Evolutionary conservation across 2,888 invertebrate genomes (phyloP).

Genomic region (Coelogynopora nodosa): DNA sequence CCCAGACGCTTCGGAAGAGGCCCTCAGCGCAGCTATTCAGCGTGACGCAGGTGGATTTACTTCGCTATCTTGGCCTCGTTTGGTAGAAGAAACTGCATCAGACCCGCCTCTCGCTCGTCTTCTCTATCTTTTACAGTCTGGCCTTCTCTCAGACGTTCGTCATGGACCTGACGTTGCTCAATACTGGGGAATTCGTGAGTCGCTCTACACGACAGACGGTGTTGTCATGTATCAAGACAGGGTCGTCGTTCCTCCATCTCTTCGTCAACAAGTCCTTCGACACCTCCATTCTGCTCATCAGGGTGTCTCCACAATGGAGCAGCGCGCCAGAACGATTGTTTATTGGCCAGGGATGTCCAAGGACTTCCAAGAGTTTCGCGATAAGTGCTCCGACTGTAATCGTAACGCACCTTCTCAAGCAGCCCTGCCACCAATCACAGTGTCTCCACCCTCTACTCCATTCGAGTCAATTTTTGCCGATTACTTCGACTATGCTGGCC

Average conservation of each 20-base stretch:
- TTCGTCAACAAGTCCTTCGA: slow-evolving; percentile 2
- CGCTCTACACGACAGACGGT: slow-evolving; percentile 11
- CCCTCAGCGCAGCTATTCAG: slow-evolving; percentile 16
- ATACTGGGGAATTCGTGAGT: slow-evolving; percentile 14
- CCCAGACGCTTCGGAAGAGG: slow-evolving; percentile 14
- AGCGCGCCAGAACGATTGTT: slow-evolving; percentile 28
- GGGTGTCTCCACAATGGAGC: slow-evolving; percentile 33
- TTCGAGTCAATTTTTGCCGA: too few relatives aligned
- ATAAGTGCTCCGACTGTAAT: not conserved
- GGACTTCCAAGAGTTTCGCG: not conserved
- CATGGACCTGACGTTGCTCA: slow-evolving; percentile 12
- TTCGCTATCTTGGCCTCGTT: slow-evolving; percentile 9
- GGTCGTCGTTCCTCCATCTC: not conserved
- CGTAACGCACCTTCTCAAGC: slow-evolving; percentile 12
- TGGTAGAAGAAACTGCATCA: slow-evolving; percentile 12
- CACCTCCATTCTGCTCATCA: slow-evolving; percentile 26
- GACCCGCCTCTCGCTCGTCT: slow-evolving; percentile 13
- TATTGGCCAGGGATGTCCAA: slow-evolving; percentile 34
- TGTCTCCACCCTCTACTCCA: too few relatives aligned
- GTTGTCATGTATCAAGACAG: not conserved
- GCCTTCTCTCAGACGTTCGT: slow-evolving; percentile 1
- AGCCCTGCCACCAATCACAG: too few relatives aligned
- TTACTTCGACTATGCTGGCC: too few relatives aligned
- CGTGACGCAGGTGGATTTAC: slow-evolving; percentile 4
- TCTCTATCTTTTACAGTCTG: slow-evolving; percentile 20